Base-by-base conservation (phyloP, 1,140 invertebrate genomes). In the Brachionus angularis region DNA sequence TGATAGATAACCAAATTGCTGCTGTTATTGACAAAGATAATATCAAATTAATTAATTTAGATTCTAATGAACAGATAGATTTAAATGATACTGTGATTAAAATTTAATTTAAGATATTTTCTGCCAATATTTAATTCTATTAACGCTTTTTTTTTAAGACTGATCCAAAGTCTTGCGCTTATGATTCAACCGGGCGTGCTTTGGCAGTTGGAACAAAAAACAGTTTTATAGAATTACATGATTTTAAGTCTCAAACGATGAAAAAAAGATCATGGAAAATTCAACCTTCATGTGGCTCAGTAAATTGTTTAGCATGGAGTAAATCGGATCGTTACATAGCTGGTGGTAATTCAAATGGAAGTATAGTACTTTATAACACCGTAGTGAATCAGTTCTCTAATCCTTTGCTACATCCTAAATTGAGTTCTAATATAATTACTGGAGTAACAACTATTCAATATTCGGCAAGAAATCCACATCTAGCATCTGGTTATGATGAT, bases 261-360 rank as follows among this genome's bases (percentile, higher is more conserved):
- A 58, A 58, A 39, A 58, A 58, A 58, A 58, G 23, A 14, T 18
- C 27, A 21, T 58, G 53, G 53, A 58, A 58, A 58, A 39, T 58
- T 23, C 36, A 58, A 14, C 33, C 33, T 5, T 14, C 53, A 36
- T 39, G n/a, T 4, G 33, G 33, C 3, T 23, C 33, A 7, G 53
- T 58, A 14, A 58, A 58, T 23, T 58, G 53, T 23, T 39, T 58
- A 23, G 18, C 53, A 23, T 58, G 53, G 53, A 58, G 33, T n/a
- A 58, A 58, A 39, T 39, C 53, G 18, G 53, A 58, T 39, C 33
- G 53, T 39, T 12, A 58, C 14, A 23, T 58, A 21, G 53, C 53
- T 7, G 39, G 33, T 29, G 53, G 53, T 23, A 31, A 58, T 25
- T 34, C 53, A 36, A 58, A 58, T 23, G 53, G 53, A 25, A 36